These are phyloP conservation scores for Serilophus lunatus DNA, from an alignment of 2,113 vertebrate species.

Conservation along the genomic window DNA sequence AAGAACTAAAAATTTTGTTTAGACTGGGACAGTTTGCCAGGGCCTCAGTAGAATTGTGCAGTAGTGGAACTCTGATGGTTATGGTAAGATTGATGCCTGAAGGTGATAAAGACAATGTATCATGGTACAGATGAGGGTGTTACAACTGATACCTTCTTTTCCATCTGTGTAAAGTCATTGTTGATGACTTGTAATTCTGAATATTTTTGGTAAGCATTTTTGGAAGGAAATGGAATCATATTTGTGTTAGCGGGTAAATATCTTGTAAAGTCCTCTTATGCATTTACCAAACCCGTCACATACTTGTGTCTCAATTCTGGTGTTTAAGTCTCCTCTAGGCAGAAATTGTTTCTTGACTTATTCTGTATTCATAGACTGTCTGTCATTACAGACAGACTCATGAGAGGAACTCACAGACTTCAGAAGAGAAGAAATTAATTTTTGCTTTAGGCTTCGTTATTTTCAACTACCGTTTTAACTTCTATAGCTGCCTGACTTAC, in stretches of 20 bases:
- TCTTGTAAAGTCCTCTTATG: neutral
- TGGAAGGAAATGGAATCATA: neutral
- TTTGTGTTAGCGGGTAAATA: neutral
- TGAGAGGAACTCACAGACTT: neutral
- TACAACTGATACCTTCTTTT: neutral
- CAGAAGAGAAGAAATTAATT: neutral
- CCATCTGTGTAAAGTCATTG: neutral
- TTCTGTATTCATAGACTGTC: neutral
- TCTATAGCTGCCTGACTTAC: neutral
- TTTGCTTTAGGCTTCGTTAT: neutral
- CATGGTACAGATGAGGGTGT: neutral
- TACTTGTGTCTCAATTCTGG: neutral
- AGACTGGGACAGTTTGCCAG: neutral
- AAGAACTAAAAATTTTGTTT: neutral
- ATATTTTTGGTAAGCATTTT: neutral
- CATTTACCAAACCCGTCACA: neutral
- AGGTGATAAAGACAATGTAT: neutral
- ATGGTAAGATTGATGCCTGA: neutral
- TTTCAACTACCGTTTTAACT: neutral
- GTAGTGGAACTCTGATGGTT: neutral
- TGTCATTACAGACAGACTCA: neutral
- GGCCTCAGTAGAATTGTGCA: rapidly evolving
- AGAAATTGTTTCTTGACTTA: neutral
- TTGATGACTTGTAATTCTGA: neutral
- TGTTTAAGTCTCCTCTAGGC: neutral